A percentile compares a stretch with the other conserved stretches of the same genome.
Conservation (phyloP, 2,113 vertebrate species). For the Phaethon lepturus region DNA sequence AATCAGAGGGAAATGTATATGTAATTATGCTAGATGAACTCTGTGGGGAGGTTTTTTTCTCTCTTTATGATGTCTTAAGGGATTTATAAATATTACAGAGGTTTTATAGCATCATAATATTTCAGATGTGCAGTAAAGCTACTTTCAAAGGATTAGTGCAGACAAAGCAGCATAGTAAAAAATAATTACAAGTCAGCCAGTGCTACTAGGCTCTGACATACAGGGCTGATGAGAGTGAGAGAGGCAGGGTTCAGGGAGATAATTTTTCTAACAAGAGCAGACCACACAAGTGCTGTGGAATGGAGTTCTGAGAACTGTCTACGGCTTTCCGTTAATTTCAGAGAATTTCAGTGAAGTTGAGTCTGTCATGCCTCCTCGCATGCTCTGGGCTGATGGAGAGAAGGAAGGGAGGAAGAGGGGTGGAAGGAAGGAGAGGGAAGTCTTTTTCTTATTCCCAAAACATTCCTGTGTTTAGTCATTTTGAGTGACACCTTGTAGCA, state of each 20-base stretch:
- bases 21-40: slow-evolving; percentile 83
- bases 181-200: slow-evolving; percentile 79
- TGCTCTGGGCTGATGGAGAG: background rate
- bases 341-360: background rate
- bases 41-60: slow-evolving; percentile 76
- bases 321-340: background rate
- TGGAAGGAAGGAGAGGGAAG: background rate
- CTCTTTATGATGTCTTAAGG: slow-evolving; percentile 82
- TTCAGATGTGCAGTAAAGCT: slow-evolving; percentile 78
- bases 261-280: slow-evolving; percentile 56
- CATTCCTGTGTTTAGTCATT: background rate
- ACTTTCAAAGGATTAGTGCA: slow-evolving; percentile 83
- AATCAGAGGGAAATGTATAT: slow-evolving; percentile 82
- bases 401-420: background rate
- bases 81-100: slow-evolving; percentile 85
- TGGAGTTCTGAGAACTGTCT: slow-evolving; percentile 32
- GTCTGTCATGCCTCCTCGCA: background rate
- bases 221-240: slow-evolving; percentile 62
- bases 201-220: slow-evolving; percentile 63
- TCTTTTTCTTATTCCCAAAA: slow-evolving; percentile 3
- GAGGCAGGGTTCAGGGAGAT: slow-evolving; percentile 60
- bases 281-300: slow-evolving; percentile 64
- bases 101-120: slow-evolving; percentile 78
- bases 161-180: slow-evolving; percentile 81
- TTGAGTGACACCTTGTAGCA: background rate